A percentile compares a stretch with the other conserved stretches of the same genome.
phyloP scores from a whole-genome alignment of 2,113 vertebrate genomes.

The Corythoichthys intestinalis region DNA sequence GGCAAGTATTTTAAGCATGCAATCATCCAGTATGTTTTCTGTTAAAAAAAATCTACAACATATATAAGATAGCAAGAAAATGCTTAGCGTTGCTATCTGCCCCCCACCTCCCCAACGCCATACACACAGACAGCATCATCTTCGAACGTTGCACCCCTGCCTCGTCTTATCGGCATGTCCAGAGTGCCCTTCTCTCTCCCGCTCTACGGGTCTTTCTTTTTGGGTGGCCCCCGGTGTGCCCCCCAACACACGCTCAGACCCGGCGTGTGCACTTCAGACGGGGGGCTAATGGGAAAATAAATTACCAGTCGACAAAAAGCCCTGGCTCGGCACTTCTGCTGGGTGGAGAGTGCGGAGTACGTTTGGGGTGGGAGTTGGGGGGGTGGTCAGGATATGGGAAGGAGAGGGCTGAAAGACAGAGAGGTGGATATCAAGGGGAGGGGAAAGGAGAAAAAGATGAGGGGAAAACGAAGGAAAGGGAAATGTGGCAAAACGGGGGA shows the following conservation, averaged over 20 bases:
- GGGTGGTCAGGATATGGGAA: conserved; percentile 46
- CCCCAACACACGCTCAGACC: conserved; percentile 61
- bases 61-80: conserved; percentile 27
- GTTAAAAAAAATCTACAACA: conserved; percentile 8
- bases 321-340: conserved; percentile 69
- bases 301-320: conserved; percentile 70
- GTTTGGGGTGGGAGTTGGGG: conserved; percentile 20
- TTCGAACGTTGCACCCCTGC: conserved; percentile 14
- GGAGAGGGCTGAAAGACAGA: conserved; percentile 47
- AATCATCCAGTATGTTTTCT: background rate
- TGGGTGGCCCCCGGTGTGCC: conserved; percentile 61
- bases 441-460: conserved; percentile 14
- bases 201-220: conserved; percentile 59
- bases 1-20: background rate
- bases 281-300: conserved; percentile 74
- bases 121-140: conserved; percentile 4
- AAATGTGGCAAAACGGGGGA: conserved; percentile 1
- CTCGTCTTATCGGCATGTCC: conserved; percentile 64
- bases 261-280: conserved; percentile 69
- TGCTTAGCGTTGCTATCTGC: conserved; percentile 34
- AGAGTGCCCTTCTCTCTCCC: conserved; percentile 63
- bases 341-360: conserved; percentile 38
- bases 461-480: conserved; percentile 29
- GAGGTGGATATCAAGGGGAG: conserved; percentile 34
- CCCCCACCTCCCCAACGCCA: conserved; percentile 12